phyloP scores from a whole-genome alignment of 2,797 vertebrate genomes.

The Protosalanx chinensis region DNA sequence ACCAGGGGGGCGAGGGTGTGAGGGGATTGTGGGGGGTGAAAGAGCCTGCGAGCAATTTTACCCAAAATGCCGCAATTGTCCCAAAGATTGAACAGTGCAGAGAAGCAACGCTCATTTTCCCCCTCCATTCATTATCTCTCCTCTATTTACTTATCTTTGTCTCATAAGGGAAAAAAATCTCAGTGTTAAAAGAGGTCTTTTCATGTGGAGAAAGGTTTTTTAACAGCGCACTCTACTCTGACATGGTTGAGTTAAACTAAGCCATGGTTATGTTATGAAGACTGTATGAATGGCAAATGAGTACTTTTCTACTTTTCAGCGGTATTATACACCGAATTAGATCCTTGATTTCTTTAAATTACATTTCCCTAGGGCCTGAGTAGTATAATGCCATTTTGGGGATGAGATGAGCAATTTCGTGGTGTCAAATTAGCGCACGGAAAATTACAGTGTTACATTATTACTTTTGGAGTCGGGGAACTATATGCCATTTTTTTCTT shows the following conservation, averaged over 20 bases:
- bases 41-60: slow-evolving; percentile 74
- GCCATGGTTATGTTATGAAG: slow-evolving; percentile 69
- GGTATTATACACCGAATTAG: slow-evolving; percentile 74
- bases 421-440: slow-evolving; percentile 70
- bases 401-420: slow-evolving; percentile 69
- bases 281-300: slow-evolving; percentile 76
- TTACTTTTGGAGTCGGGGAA: slow-evolving; percentile 54
- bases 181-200: slow-evolving; percentile 70
- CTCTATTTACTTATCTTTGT: slow-evolving; percentile 81
- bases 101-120: slow-evolving; percentile 71
- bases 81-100: slow-evolving; percentile 75
- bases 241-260: slow-evolving; percentile 73
- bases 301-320: slow-evolving; percentile 68
- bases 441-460: slow-evolving; percentile 69
- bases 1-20: slow-evolving; percentile 59
- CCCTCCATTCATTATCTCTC: slow-evolving; percentile 78
- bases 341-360: slow-evolving; percentile 75
- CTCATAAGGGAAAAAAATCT: slow-evolving; percentile 64
- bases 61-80: slow-evolving; percentile 83
- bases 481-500: slow-evolving; percentile 63
- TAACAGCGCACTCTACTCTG: slow-evolving; percentile 64
- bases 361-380: slow-evolving; percentile 60
- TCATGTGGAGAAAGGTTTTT: slow-evolving; percentile 67
- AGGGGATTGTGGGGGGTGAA: slow-evolving; percentile 45
- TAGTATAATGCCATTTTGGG: slow-evolving; percentile 57